phyloP scores from a whole-genome alignment of 2,888 invertebrate genomes.

The Dasypolia templi region DNA sequence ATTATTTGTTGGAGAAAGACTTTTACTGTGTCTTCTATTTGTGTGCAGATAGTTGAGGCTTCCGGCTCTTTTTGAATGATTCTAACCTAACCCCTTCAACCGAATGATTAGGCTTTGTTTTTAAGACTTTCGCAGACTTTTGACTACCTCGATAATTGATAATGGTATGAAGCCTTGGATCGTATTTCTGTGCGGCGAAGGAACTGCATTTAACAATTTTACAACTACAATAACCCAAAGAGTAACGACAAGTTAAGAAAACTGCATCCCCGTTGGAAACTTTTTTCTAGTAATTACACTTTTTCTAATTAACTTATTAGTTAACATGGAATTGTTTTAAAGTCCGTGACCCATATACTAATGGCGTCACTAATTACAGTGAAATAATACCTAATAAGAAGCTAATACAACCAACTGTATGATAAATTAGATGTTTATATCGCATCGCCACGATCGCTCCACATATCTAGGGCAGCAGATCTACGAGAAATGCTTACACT shows the following conservation, averaged over 20 bases:
- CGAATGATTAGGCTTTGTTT: not conserved
- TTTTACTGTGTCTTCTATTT: slow-evolving; percentile 47
- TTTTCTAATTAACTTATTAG: not conserved
- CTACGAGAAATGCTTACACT: slow-evolving; percentile 86
- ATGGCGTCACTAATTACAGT: slow-evolving; percentile 41
- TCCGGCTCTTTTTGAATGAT: not conserved
- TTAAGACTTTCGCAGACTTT: not conserved
- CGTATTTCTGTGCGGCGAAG: not conserved
- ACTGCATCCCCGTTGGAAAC: no score
- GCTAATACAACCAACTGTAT: slow-evolving; percentile 64
- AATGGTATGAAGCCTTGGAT: not conserved
- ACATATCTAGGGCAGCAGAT: slow-evolving; percentile 83
- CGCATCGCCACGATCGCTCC: slow-evolving; percentile 55
- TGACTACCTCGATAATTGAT: not conserved
- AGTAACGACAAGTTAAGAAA: not conserved
- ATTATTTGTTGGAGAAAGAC: slow-evolving; percentile 60
- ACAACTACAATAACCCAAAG: no score
- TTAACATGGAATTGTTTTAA: not conserved
- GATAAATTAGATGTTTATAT: slow-evolving; percentile 78
- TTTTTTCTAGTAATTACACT: not conserved
- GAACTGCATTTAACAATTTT: no score
- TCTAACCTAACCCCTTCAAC: not conserved
- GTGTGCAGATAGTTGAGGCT: not conserved
- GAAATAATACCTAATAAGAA: slow-evolving; percentile 59
- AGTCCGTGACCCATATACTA: slow-evolving; percentile 67